Percentiles rank a stretch among this genome's conserved stretches.
phyloP scores from a whole-genome alignment of 2,888 invertebrate species.

The Andrena trimmerana region DNA sequence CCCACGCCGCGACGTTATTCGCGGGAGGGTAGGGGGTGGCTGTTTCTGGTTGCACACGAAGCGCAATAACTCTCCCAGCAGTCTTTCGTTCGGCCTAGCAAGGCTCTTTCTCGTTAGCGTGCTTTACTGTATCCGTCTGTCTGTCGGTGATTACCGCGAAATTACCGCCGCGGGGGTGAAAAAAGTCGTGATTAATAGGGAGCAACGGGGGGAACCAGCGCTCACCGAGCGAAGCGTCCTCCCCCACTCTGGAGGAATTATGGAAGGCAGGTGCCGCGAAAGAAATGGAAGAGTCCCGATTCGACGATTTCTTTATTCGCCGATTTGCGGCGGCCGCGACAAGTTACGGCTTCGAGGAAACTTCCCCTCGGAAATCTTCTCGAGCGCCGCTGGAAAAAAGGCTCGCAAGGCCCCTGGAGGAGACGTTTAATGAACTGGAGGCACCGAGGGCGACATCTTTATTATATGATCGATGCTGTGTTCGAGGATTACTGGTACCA shows the following conservation, averaged over 20 bases:
- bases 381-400: background rate
- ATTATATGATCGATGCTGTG: conserved; percentile 46
- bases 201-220: conserved; percentile 11
- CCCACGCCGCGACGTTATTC: conserved; percentile 45
- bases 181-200: conserved; percentile 42
- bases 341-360: conserved; percentile 10
- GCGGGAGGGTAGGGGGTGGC: background rate
- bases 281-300: conserved; percentile 65
- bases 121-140: conserved; percentile 48
- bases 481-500: conserved; percentile 32
- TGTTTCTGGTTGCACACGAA: conserved; percentile 4
- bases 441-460: conserved; percentile 44
- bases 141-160: conserved; percentile 55
- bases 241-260: conserved; percentile 46
- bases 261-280: conserved; percentile 68
- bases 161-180: conserved; percentile 33
- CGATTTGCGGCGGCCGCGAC: conserved; percentile 48
- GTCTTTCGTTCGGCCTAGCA: conserved; percentile 27
- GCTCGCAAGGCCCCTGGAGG: background rate
- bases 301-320: conserved; percentile 73
- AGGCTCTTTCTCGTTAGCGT: conserved; percentile 44
- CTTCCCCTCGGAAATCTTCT: conserved; percentile 10
- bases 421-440: conserved; percentile 40
- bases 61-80: conserved; percentile 34
- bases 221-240: background rate